phyloP scores from a whole-genome alignment of 1,140 invertebrate species.

The Aphaenogaster floridana region DNA sequence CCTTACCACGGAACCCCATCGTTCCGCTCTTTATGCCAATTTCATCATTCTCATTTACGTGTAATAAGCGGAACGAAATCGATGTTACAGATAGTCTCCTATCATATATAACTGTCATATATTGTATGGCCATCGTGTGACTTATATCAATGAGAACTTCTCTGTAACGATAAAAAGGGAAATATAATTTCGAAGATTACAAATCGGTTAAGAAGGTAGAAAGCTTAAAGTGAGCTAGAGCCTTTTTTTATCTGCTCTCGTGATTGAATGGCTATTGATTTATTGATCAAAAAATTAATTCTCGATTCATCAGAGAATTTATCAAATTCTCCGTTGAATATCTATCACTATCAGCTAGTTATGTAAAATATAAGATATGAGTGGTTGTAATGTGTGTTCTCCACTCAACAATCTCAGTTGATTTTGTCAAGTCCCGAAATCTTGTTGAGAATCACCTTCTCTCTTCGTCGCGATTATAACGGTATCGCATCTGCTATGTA shows the following conservation, averaged over 20 bases:
- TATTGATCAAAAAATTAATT: background rate
- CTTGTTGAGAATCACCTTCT: background rate
- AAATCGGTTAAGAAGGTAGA: background rate
- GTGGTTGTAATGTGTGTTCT: too few relatives aligned
- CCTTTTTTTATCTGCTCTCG: background rate
- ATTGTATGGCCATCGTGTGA: background rate
- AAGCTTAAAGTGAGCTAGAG: background rate
- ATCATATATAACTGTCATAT: background rate
- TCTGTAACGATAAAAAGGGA: background rate
- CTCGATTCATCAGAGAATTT: background rate
- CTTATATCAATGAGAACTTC: background rate
- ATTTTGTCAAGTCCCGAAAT: background rate
- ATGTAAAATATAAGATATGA: background rate
- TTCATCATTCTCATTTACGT: constrained; percentile 59
- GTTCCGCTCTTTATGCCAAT: constrained; percentile 68
- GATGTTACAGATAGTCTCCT: background rate
- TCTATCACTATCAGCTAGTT: background rate
- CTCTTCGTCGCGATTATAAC: background rate
- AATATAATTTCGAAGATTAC: background rate
- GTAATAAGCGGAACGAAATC: background rate
- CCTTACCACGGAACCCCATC: constrained; percentile 58
- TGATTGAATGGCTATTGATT: background rate
- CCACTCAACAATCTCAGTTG: background rate
- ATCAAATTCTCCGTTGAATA: background rate
- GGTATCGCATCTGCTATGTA: background rate